A percentile compares a stretch with the other conserved stretches of the same genome.
phyloP scores from a whole-genome alignment of 2,888 invertebrate genomes.

The Protonemura montana region DNA sequence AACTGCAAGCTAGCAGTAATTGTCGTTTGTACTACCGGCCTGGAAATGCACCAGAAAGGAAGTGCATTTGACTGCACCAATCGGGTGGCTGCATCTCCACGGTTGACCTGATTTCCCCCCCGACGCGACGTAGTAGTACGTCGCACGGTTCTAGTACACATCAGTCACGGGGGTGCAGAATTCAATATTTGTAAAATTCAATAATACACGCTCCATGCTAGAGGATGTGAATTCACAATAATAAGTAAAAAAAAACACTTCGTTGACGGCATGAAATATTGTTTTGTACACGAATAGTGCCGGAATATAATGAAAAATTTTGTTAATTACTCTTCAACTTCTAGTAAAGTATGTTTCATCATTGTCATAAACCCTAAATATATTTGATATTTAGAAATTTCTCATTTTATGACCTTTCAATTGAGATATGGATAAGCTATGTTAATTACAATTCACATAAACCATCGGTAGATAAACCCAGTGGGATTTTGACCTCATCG shows the following conservation, averaged over 20 bases:
- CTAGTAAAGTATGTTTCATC: too few relatives aligned
- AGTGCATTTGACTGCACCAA: background rate
- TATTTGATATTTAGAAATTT: too few relatives aligned
- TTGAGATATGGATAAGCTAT: too few relatives aligned
- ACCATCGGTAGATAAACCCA: too few relatives aligned
- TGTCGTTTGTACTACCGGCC: background rate
- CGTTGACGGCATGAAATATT: background rate
- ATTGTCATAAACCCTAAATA: too few relatives aligned
- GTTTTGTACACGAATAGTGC: background rate
- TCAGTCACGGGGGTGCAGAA: background rate
- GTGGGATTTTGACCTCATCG: too few relatives aligned
- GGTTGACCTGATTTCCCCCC: background rate
- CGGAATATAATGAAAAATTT: too few relatives aligned
- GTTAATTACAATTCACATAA: too few relatives aligned
- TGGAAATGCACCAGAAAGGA: background rate
- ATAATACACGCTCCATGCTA: background rate
- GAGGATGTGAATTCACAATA: background rate
- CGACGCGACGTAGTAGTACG: background rate
- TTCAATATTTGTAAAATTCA: background rate
- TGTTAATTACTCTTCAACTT: too few relatives aligned
- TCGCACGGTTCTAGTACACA: background rate
- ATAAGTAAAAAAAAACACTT: background rate
- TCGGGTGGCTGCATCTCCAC: background rate
- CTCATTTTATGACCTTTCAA: too few relatives aligned
- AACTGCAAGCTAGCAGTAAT: background rate